Conservation (phyloP, 2,888 invertebrate species). For the Acanthosepion pharaonis region DNA sequence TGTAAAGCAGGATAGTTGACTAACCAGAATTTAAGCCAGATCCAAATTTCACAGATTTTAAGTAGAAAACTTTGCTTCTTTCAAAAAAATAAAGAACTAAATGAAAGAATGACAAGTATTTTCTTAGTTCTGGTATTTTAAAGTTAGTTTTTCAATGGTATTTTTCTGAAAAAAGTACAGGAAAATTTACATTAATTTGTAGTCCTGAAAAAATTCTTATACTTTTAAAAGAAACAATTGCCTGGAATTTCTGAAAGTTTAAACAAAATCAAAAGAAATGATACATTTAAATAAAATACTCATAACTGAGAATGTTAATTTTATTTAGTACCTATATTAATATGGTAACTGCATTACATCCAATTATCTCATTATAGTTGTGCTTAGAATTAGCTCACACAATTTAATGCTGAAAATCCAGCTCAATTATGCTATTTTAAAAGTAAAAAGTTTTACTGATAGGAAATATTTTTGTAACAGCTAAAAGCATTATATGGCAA, state of each 20-base stretch:
- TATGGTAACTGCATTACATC: neutral
- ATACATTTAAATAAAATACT: neutral
- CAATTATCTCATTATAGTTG: neutral
- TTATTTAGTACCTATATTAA: neutral
- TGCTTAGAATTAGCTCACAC: neutral
- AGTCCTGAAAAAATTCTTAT: neutral
- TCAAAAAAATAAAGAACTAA: too few species aligned
- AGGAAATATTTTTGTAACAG: neutral
- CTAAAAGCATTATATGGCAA: neutral
- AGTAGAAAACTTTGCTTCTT: too few species aligned
- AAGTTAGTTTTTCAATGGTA: too few species aligned
- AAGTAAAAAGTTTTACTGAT: neutral
- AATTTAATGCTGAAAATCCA: neutral
- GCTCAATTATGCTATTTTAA: neutral
- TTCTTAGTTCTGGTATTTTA: too few species aligned
- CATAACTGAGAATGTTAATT: constrained; percentile 4
- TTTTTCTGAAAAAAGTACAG: too few species aligned
- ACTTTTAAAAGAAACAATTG: neutral
- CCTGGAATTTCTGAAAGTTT: neutral
- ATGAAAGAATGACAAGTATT: too few species aligned
- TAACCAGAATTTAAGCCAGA: too few species aligned
- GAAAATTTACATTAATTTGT: too few species aligned
- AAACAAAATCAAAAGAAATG: neutral
- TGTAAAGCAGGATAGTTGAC: too few species aligned
- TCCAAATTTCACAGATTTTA: too few species aligned